phyloP scores from a whole-genome alignment of 2,113 vertebrate genomes.

The Epinephelus cyanopodus region DNA sequence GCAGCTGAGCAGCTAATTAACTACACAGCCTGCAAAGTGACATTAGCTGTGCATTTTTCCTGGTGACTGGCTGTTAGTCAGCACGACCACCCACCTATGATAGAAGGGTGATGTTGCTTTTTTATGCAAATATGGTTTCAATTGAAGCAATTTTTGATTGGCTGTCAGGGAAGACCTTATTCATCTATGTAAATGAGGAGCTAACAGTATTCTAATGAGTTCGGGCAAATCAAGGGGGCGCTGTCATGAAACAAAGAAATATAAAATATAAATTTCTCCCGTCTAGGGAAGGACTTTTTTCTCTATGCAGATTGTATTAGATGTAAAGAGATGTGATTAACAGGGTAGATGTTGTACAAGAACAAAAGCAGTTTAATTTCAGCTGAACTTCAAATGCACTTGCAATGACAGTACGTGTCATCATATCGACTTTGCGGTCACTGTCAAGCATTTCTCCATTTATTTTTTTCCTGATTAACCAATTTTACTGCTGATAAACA shows the following conservation, averaged over 20 bases:
- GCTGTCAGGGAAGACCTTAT: neutral
- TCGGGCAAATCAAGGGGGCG: neutral
- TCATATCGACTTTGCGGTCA: neutral
- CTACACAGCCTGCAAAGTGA: neutral
- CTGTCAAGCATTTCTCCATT: too few species aligned
- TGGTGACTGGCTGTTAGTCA: neutral
- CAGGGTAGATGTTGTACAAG: too few species aligned
- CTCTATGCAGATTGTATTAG: too few species aligned
- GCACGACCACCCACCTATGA: neutral
- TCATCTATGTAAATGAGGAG: neutral
- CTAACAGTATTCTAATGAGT: neutral
- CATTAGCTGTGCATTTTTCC: neutral
- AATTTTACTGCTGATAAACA: too few species aligned
- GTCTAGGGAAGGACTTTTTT: too few species aligned
- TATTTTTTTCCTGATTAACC: too few species aligned
- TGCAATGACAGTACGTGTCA: neutral
- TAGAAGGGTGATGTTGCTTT: too few species aligned
- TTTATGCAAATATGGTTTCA: neutral
- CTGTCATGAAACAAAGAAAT: neutral
- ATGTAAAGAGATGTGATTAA: too few species aligned
- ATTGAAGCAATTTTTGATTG: neutral
- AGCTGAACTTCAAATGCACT: neutral
- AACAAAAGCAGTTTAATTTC: neutral
- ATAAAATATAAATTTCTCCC: neutral
- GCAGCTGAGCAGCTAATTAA: neutral